Evolutionary conservation across 53 echinoderm and acorn worm genomes (phyloP).

Genomic region (Antedon mediterranea): DNA sequence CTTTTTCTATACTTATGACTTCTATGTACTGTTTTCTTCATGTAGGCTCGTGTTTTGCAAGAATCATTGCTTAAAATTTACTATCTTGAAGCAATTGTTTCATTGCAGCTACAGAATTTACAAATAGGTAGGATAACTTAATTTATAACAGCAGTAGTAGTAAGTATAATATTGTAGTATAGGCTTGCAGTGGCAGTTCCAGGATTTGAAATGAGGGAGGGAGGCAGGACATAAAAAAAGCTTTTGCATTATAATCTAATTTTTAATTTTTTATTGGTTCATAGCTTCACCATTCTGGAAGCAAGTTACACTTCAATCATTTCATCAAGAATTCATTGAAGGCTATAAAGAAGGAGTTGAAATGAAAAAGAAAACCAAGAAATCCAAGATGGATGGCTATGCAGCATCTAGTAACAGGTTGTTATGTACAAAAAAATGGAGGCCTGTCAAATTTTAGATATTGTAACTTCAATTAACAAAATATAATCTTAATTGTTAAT

Average conservation of each 20-base stretch:
- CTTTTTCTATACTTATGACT: too few relatives aligned
- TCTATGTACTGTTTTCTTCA: neutral
- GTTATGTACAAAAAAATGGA: too few relatives aligned
- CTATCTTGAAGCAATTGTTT: neutral
- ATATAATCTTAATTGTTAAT: too few relatives aligned
- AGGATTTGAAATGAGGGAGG: too few relatives aligned
- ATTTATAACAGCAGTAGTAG: too few relatives aligned
- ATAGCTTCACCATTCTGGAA: neutral
- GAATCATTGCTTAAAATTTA: neutral
- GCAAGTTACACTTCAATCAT: neutral
- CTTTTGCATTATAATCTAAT: too few relatives aligned
- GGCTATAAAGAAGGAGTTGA: neutral
- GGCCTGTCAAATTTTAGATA: too few relatives aligned
- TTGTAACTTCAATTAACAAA: too few relatives aligned
- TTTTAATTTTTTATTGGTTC: too few relatives aligned
- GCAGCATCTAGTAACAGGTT: neutral
- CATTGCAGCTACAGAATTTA: neutral
- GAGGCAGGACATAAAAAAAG: too few relatives aligned
- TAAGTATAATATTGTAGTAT: too few relatives aligned
- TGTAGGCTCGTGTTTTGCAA: neutral
- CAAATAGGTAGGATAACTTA: neutral
- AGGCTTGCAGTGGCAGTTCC: too few relatives aligned
- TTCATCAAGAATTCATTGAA: neutral
- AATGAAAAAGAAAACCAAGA: neutral
- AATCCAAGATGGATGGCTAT: neutral